Evolutionary conservation across 2,888 invertebrate species (phyloP).

Genomic region (Spodoptera littoralis): DNA sequence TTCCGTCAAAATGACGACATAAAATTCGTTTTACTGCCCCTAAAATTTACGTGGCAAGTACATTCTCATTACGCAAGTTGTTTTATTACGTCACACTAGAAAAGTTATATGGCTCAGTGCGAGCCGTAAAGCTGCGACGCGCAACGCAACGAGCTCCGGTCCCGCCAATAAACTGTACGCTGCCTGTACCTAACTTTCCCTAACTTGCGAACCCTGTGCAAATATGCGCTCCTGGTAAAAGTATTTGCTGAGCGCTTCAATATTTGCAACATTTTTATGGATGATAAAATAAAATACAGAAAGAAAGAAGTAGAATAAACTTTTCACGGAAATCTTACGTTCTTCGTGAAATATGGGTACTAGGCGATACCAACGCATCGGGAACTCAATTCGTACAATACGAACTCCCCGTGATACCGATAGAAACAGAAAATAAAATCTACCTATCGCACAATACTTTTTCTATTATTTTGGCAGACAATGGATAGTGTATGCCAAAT

Average conservation of each 20-base stretch:
- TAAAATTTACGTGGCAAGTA: constrained; percentile 54
- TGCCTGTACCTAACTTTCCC: constrained; percentile 33
- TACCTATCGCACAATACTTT: no score
- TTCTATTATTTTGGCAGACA: no score
- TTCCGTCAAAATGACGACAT: constrained; percentile 47
- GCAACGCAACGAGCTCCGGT: constrained; percentile 30
- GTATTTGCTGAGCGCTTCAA: constrained; percentile 37
- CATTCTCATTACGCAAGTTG: constrained; percentile 54
- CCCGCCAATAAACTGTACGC: constrained; percentile 41
- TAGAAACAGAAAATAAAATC: no score
- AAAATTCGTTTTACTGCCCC: constrained; percentile 50
- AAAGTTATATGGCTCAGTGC: constrained; percentile 50
- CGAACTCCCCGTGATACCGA: no score
- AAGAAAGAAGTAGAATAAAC: background rate
- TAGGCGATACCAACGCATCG: no score
- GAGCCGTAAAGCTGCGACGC: constrained; percentile 45
- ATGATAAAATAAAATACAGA: constrained; percentile 12
- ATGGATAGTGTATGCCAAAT: no score
- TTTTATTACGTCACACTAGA: constrained; percentile 58
- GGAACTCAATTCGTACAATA: no score
- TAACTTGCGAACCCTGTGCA: constrained; percentile 37
- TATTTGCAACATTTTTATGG: constrained; percentile 22
- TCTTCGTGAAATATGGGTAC: no score
- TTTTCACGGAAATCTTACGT: background rate
- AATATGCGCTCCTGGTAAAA: constrained; percentile 49